These are phyloP conservation scores for Perccottus glenii DNA, from an alignment of 2,113 vertebrate species.

Conservation along the genomic window DNA sequence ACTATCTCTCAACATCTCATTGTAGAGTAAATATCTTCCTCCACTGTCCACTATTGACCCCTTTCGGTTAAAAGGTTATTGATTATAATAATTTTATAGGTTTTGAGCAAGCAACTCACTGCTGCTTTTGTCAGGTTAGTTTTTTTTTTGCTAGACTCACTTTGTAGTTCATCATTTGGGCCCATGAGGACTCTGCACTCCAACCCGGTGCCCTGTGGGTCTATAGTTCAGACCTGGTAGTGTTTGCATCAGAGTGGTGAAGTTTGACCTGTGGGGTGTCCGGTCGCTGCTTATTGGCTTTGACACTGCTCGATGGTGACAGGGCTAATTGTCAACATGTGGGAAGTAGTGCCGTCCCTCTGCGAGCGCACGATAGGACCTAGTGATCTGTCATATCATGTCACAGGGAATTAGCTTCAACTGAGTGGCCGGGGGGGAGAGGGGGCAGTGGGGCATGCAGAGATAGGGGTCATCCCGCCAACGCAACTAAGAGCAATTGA, in stretches of 20 bases:
- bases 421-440: slow-evolving; percentile 10
- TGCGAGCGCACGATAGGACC: slow-evolving; percentile 33
- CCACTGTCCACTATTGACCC: too few relatives aligned
- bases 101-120: too few relatives aligned
- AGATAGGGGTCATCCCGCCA: slow-evolving; percentile 1
- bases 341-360: slow-evolving; percentile 57
- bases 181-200: background rate
- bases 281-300: slow-evolving; percentile 50
- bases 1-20: too few relatives aligned
- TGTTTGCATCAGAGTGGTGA: slow-evolving; percentile 7
- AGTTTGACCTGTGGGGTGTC: slow-evolving; percentile 44
- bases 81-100: too few relatives aligned
- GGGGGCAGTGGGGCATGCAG: background rate
- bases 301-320: slow-evolving; percentile 70
- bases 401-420: slow-evolving; percentile 74
- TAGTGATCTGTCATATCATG: slow-evolving; percentile 69
- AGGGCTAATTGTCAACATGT: slow-evolving; percentile 79
- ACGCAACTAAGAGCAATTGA: slow-evolving; percentile 28
- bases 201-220: background rate
- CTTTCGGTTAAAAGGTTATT: too few relatives aligned
- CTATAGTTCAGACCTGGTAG: slow-evolving; percentile 13
- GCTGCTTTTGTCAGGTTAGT: too few relatives aligned
- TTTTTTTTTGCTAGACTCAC: too few relatives aligned
- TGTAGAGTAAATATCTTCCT: too few relatives aligned
- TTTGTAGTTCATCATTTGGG: too few relatives aligned